Percentiles rank a stretch among this genome's conserved stretches.
Conservation (phyloP, 2,888 invertebrate genomes). For the Teinopalpus imperialis region DNA sequence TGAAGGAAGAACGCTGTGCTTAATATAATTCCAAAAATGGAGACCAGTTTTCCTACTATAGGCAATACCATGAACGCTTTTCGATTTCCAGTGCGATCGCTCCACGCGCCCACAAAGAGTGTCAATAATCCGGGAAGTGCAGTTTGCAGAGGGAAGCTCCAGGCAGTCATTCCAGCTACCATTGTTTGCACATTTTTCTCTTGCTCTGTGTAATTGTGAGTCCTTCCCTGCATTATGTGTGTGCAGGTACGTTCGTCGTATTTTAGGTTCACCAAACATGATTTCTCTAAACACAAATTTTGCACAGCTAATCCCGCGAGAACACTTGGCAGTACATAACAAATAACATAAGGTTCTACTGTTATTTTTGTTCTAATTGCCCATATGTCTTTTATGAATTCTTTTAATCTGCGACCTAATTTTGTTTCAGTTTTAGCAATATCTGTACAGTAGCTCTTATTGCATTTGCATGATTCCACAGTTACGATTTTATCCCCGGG, state of each 20-base stretch:
- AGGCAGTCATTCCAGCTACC: constrained; percentile 82
- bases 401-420: constrained; percentile 60
- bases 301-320: constrained; percentile 84
- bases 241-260: constrained; percentile 79
- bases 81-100: constrained; percentile 82
- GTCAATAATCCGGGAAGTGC: constrained; percentile 80
- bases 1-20: constrained; percentile 81
- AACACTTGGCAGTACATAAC: constrained; percentile 85
- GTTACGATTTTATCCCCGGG: constrained; percentile 69
- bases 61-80: constrained; percentile 83
- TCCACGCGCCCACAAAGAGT: constrained; percentile 84
- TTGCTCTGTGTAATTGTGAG: constrained; percentile 62
- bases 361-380: constrained; percentile 73
- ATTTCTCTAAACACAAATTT: constrained; percentile 81
- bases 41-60: constrained; percentile 80
- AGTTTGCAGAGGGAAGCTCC: constrained; percentile 82
- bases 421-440: constrained; percentile 56
- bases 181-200: constrained; percentile 73
- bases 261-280: constrained; percentile 79
- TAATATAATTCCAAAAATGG: constrained; percentile 78
- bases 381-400: constrained; percentile 66
- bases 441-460: constrained; percentile 52
- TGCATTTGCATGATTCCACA: constrained; percentile 67
- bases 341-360: constrained; percentile 86
- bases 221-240: constrained; percentile 70